Base-by-base conservation (phyloP, 1,140 invertebrate species). In the Lineus longissimus region DNA sequence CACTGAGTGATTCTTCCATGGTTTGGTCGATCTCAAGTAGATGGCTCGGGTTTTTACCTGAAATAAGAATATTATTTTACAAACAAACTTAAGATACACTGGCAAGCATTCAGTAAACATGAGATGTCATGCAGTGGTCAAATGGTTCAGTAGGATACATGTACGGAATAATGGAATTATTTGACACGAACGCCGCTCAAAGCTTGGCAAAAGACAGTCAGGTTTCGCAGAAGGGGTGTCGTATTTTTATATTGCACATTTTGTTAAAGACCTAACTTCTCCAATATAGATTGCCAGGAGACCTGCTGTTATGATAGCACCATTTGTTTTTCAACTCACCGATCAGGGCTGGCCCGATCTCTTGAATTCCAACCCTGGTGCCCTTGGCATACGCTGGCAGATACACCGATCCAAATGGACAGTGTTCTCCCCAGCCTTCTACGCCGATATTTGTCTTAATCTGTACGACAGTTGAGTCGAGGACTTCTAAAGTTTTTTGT, bases 371-470 rank as follows among this genome's bases (percentile, higher is more conserved):
- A 4, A 25, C 27, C 29, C 55, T 23, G 11, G 29, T 30, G 6
- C 55, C 55, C 25, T n/a, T n/a, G 2, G 55, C 9, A 30, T 57
- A 57, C 2, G 55, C 22, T 27, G 55, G 55, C 7, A 27, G n/a
- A 30, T 57, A 57, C 22, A 27, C 22, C 7, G 55, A n/a, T 2
- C 55, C 55, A n/a, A 57, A 57, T 7, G 55, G 55, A 30, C 55
- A 57, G 7, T 23, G 7, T 30, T 57, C 55, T 4, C 55, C 55
- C 22, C 22, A 57, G 7, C 55, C 55, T 4, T 22, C 17, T 2
- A 57, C 29, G 6, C 55, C 55, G 29, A n/a, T 25, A n/a, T 57
- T 30, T 4, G 55, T 57, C 7, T 57, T 30, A n/a, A 57, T n/a
- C n/a, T n/a, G 22, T 2, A 57, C 55, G 29, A 57, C 25, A 2